Percentiles rank a stretch among this genome's conserved stretches.
Evolutionary conservation across 2,797 vertebrate genomes (phyloP).

Genomic region (Hypotaenidia okinawae): DNA sequence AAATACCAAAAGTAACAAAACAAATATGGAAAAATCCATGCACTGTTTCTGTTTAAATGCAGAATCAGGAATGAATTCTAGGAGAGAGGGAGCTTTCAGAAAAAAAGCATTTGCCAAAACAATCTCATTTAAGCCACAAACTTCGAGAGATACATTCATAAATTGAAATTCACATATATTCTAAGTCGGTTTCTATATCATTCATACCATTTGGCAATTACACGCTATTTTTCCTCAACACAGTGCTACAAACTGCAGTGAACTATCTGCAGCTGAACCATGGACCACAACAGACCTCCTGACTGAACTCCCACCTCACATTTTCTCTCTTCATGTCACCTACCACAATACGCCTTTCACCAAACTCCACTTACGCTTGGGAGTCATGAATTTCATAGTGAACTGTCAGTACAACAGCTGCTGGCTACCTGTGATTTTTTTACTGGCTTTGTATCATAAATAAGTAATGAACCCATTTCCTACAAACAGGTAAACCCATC

Average conservation of each 20-base stretch:
- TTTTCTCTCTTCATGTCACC: neutral
- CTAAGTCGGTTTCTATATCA: neutral
- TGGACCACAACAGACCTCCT: neutral
- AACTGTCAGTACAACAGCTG: neutral
- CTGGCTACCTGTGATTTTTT: neutral
- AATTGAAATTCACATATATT: accelerated
- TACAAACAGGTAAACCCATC: neutral
- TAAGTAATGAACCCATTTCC: neutral
- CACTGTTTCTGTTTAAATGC: neutral
- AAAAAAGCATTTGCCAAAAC: neutral
- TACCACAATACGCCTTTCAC: accelerated
- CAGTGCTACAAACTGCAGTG: neutral
- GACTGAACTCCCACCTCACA: neutral
- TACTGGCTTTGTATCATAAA: neutral
- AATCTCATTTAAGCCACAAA: neutral
- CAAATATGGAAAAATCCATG: neutral
- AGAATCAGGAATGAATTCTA: neutral
- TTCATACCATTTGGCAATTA: neutral
- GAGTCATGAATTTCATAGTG: neutral
- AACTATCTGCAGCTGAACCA: neutral
- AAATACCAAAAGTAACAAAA: neutral
- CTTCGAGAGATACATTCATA: neutral
- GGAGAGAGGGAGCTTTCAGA: neutral
- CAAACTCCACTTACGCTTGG: neutral
- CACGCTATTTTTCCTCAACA: neutral